These are phyloP conservation scores for Tribolium freemani DNA, from an alignment of 2,888 invertebrate genomes.

Conservation along the genomic window DNA sequence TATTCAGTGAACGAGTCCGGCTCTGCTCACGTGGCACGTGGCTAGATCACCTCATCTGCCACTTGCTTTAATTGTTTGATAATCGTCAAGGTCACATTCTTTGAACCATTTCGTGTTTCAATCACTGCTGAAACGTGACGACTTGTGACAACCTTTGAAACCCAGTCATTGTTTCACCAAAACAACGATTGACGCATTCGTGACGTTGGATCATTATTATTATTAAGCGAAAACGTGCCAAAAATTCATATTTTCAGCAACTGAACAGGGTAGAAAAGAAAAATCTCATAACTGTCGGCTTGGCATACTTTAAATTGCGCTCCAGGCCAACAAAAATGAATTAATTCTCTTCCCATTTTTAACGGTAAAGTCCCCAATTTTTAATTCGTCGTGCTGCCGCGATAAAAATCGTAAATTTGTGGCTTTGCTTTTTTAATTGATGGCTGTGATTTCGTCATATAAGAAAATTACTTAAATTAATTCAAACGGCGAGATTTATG, in stretches of 20 bases:
- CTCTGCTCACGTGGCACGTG: slow-evolving; percentile 28
- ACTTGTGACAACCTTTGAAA: slow-evolving; percentile 16
- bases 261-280: no score
- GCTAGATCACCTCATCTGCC: slow-evolving; percentile 38
- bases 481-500: slow-evolving; percentile 14
- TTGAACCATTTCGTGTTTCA: slow-evolving; percentile 1
- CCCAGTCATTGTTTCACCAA: slow-evolving; percentile 1
- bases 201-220: slow-evolving; percentile 2
- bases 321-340: no score
- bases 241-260: no score
- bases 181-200: slow-evolving; percentile 1
- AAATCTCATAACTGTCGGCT: no score
- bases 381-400: no score
- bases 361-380: no score
- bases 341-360: no score
- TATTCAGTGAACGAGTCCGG: not conserved
- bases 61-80: slow-evolving; percentile 42
- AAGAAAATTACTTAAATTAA: slow-evolving; percentile 19
- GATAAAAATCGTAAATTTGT: no score
- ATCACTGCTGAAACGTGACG: not conserved
- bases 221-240: no score
- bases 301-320: no score
- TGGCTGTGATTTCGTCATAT: no score
- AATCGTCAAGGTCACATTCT: slow-evolving; percentile 38
- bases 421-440: no score